Base-by-base conservation (phyloP, 2,113 vertebrate species). In the Nothobranchius kuhntae region DNA sequence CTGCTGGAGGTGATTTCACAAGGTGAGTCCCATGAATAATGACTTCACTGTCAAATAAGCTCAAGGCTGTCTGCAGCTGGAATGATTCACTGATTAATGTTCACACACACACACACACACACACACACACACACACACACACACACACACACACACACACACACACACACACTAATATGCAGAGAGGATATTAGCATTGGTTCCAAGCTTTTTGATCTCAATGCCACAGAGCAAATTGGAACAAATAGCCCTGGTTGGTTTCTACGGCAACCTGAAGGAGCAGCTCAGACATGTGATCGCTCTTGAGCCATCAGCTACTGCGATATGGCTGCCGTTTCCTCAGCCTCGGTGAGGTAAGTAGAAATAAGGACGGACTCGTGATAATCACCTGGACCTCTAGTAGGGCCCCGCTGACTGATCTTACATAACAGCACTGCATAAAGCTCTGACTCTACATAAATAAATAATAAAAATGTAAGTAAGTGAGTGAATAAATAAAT, bases 191-290 rank as follows among this genome's bases (percentile, higher is more conserved):
- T 81, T 62, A 67, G 53, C 65, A 26, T 57, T 53, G 68, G 66
- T 2, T 65, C 58, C 47, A 11, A 24, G 74, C 66, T 78, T 86
- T 86, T 86, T 83, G 83, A 87, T 89, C 77, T 83, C 65, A 2
- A 69, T 65, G 55, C 65, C 68, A 65, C 65, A 60, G 53, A 80
- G 83, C 84, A 85, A 86, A 89, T 86, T 88, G 78, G 86, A 88
- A 89, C 87, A 85, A 90, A 89, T 83, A 71, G 79, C 64, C 71
- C 83, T n/a, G 66, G 26, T 24, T 53, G 78, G 92, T 93, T 92
- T 87, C 91, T 86, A 87, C 45, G 78, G 87, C 88, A 92, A 92
- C 91, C 74, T 60, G 72, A 53, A 68, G 63, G 80, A 79, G 81
- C 62, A 35, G 72, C 73, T 82, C 66, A 72, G 61, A 53, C 69